Evolutionary conservation across 2,888 invertebrate species (phyloP), one percentile per base, ranked within the genome.

Genomic region (Dryobotodes eremita): DNA sequence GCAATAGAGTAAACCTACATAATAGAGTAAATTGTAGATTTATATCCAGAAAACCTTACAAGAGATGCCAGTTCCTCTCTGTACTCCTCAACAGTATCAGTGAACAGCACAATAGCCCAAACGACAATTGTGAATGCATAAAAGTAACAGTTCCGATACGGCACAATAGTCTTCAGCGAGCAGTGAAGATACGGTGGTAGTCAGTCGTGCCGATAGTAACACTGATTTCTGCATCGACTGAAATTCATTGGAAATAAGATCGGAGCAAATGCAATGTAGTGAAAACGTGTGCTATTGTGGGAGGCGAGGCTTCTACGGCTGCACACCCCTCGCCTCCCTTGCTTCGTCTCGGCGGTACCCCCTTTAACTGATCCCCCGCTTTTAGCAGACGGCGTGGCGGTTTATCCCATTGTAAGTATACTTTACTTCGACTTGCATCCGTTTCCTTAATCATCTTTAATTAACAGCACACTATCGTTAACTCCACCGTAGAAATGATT

Each of bases 251-350:
- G 91, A 91, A 94, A 94, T 92, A 92, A 92, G 92, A 93, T 92
- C 91, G 89, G 82, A 89, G 91, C 90, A 92, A 93, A 94, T 91
- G 94, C 94, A 94, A 93, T 94, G 94, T 94, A 93, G 91, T 92
- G 94, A 91, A 94, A 95, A 94, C 94, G 95, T 94, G 93, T 91
- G 92, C 93, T 92, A 92, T 94, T 94, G 93, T 94, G 87, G 87
- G 88, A 90, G 87, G 88, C 90, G 91, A 91, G 89, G 94, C 94
- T 94, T 95, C 94, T 91, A 94, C 91, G 90, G 89, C 83, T 87
- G 81, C 89, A 86, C 87, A 42, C 69, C 71, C 71, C 50, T 15
- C n/a, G 55, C 53, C 82, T 59, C 74, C 82, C 55, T 74, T 36
- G 70, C 15, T 64, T 57, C 75, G 78, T 75, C 80, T 71, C 72